These are phyloP conservation scores for Acanthurus lineatus DNA, from an alignment of 2,797 vertebrate genomes.

Conservation along the genomic window DNA sequence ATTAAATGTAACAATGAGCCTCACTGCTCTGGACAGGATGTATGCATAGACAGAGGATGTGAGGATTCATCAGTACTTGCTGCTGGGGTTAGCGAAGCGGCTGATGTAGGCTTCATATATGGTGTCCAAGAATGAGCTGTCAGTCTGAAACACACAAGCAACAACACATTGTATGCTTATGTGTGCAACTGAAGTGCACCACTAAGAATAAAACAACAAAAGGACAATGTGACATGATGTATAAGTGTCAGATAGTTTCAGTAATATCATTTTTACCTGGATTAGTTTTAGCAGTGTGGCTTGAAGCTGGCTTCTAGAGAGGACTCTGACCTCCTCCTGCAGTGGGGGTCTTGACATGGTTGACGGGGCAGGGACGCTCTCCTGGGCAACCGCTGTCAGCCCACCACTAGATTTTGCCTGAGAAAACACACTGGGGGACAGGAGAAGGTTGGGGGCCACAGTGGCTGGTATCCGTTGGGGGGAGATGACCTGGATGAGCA, in stretches of 20 bases:
- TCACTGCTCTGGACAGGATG: conserved; percentile 15
- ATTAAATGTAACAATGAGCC: conserved; percentile 19
- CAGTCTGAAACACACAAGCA: conserved; percentile 87
- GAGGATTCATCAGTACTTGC: conserved; percentile 77
- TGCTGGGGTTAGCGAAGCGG: conserved; percentile 79
- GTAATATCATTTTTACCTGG: conserved; percentile 82
- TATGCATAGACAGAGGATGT: conserved; percentile 24
- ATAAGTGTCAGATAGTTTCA: neutral
- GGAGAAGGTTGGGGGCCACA: conserved; percentile 85
- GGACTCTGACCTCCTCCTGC: conserved; percentile 74
- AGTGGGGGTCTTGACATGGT: conserved; percentile 57
- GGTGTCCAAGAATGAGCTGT: conserved; percentile 92
- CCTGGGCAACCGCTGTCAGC: conserved; percentile 39
- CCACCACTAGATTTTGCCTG: conserved; percentile 76
- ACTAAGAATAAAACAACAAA: conserved; percentile 2
- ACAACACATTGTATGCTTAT: neutral
- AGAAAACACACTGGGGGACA: conserved; percentile 92
- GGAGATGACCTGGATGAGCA: conserved; percentile 86
- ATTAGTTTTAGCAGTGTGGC: conserved; percentile 91
- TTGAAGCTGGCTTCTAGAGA: conserved; percentile 91
- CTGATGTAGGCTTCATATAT: conserved; percentile 94
- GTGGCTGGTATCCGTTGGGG: conserved; percentile 87
- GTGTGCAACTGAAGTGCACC: neutral
- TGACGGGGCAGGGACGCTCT: conserved; percentile 40
- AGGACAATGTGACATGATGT: neutral